These are phyloP conservation scores for Acanthosepion lycidas DNA, from an alignment of 2,888 invertebrate species.

Conservation along the genomic window DNA sequence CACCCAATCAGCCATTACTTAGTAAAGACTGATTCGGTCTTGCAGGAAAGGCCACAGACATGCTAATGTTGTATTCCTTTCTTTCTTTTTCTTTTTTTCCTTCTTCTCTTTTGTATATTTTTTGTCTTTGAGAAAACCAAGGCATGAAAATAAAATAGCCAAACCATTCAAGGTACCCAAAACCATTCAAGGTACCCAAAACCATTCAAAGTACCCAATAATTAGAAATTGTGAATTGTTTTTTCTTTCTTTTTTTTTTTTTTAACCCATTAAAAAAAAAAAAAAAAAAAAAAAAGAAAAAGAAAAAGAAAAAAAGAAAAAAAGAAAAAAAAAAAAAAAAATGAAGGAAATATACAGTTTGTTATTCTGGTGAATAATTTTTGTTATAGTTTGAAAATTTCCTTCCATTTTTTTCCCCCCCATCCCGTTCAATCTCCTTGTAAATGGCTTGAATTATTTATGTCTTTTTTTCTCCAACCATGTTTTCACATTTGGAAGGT, in stretches of 20 bases:
- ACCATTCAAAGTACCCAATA: neutral
- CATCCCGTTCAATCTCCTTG: neutral
- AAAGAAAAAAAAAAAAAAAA: neutral
- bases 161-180: neutral
- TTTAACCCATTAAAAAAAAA: neutral
- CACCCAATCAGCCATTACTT: conserved; percentile 8
- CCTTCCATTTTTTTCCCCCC: neutral
- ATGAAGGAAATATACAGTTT: neutral
- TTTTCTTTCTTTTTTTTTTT: neutral
- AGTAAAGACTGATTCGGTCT: neutral
- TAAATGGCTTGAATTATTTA: neutral
- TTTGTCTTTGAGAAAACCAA: conserved; percentile 33
- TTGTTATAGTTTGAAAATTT: neutral
- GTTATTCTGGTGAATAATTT: neutral
- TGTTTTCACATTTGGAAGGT: neutral
- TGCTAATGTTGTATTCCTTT: conserved; percentile 43
- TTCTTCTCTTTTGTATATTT: neutral
- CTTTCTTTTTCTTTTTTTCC: no score
- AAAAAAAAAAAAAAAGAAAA: neutral
- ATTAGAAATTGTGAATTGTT: neutral
- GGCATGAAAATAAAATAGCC: neutral
- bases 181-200: neutral
- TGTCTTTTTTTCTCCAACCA: neutral
- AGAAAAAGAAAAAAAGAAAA: neutral
- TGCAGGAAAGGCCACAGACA: conserved; percentile 46